Base-by-base conservation (phyloP, 2,888 invertebrate species). In the Drosophila sordidapex region DNA sequence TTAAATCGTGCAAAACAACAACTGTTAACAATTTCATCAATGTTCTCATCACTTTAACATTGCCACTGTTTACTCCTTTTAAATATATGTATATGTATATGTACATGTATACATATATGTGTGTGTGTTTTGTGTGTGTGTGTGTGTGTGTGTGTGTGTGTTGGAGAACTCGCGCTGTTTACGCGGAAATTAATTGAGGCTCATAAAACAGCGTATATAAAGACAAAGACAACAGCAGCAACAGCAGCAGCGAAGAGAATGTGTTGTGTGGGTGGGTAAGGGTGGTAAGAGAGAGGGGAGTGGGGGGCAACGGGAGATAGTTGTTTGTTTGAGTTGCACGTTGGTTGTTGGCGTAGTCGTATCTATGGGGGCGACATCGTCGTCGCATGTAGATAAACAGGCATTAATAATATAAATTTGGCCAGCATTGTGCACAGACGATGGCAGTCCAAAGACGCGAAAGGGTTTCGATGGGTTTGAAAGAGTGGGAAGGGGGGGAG, bases 181-280 rank as follows among this genome's bases (percentile, higher is more conserved):
- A 67, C 86, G 86, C 82, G 82, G 63, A 87, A 77, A 85, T 85
- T 85, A 85, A 85, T 85, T 81, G 85, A 83, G 83, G 83, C 83
- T 83, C 86, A 85, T 85, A 83, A 87, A 87, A 77, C 79, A 85
- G 72, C 72, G 75, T 48, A 81, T 69, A 81, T 79, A 85, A 74
- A 75, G 68, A 59, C 74, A 71, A 25, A 63, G 43, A 60, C 46
- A 64, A 48, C 48, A 46, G 56, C 51, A 57, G 36, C 27, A 46
- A 59, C 51, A 57, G 43, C 38, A 46, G 15, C 21, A 25, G 25
- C 46, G 21, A 25, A 46, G 13, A 15, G 25, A 46, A 15, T 46
- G 15, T 46, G 46, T 7, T 25, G 13, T 21, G 46, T 7, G 21
- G 46, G 0, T 40, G 18, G 31, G n/a, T n/a, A 52, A 10, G 18